A percentile compares a stretch with the other conserved stretches of the same genome.
phyloP scores from a whole-genome alignment of 2,113 vertebrate species.

The Pangasianodon hypophthalmus region DNA sequence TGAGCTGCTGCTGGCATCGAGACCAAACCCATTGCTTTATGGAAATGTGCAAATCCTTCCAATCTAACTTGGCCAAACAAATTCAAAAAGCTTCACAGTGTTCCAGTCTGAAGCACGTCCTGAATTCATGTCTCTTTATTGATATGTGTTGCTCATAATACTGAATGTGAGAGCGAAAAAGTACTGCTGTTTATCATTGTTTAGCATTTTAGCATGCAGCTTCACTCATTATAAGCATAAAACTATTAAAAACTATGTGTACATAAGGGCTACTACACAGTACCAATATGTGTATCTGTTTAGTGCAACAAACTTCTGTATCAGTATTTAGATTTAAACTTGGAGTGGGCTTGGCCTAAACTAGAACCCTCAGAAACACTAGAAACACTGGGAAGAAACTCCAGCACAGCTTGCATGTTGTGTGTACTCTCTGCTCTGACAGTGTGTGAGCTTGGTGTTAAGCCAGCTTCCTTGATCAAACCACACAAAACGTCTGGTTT shows the following conservation, averaged over 20 bases:
- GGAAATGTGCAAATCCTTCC: conserved; percentile 28
- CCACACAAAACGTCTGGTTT: no score
- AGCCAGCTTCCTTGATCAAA: neutral
- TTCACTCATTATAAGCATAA: no score
- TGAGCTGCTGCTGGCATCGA: neutral
- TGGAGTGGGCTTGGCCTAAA: neutral
- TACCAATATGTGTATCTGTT: no score
- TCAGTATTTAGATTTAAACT: no score
- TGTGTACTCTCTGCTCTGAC: no score
- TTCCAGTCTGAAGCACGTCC: neutral
- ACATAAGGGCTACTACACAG: no score
- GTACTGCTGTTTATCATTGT: no score
- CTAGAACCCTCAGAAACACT: neutral
- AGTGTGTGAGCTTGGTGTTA: neutral
- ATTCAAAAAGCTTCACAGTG: neutral
- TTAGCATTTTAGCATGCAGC: no score
- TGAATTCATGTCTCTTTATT: neutral
- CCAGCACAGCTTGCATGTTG: neutral
- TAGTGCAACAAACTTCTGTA: no score
- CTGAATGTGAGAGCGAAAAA: neutral
- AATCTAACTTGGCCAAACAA: neutral
- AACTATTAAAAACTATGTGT: neutral
- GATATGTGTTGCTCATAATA: neutral
- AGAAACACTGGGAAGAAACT: neutral
- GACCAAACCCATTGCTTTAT: neutral